These are phyloP conservation scores for Malurus alboscapulatus DNA, from an alignment of 2,113 vertebrate species.

Conservation along the genomic window DNA sequence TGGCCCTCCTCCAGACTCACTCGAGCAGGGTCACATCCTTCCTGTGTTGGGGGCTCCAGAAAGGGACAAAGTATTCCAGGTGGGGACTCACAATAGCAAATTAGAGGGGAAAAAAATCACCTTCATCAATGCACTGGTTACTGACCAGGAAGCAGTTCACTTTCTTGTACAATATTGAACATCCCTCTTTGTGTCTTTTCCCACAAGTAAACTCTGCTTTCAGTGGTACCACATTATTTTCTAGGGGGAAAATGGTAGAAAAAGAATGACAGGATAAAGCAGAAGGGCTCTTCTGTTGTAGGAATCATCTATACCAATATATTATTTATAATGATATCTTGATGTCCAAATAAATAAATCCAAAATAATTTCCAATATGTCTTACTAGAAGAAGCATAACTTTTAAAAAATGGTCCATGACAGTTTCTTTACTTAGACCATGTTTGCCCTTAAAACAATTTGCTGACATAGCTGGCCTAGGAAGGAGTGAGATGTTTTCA, in stretches of 20 bases:
- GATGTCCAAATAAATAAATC: not conserved
- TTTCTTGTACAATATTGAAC: not conserved
- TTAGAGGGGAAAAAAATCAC: not conserved
- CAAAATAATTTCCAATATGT: not conserved
- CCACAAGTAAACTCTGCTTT: not conserved
- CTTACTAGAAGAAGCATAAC: not conserved
- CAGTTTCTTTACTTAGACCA: not conserved
- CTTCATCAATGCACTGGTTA: not conserved
- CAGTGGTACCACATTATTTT: not conserved
- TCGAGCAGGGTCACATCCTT: not conserved
- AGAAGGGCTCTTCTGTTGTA: not conserved
- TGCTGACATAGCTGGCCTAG: not conserved
- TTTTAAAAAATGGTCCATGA: not conserved
- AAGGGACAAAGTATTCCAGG: not conserved
- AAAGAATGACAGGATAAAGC: not conserved
- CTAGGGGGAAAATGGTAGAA: not conserved
- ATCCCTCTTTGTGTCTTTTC: not conserved
- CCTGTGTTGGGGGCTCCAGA: fast-evolving
- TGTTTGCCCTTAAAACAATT: constrained; percentile 14
- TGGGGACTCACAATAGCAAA: fast-evolving
- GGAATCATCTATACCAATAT: not conserved
- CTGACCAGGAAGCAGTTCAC: not conserved
- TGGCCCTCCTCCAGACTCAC: not conserved
- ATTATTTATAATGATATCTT: not conserved
- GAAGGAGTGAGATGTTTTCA: constrained; percentile 1